Evolutionary conservation across 2,888 invertebrate genomes (phyloP), one percentile per base, ranked within the genome.

Genomic region (Smittia sp.): DNA sequence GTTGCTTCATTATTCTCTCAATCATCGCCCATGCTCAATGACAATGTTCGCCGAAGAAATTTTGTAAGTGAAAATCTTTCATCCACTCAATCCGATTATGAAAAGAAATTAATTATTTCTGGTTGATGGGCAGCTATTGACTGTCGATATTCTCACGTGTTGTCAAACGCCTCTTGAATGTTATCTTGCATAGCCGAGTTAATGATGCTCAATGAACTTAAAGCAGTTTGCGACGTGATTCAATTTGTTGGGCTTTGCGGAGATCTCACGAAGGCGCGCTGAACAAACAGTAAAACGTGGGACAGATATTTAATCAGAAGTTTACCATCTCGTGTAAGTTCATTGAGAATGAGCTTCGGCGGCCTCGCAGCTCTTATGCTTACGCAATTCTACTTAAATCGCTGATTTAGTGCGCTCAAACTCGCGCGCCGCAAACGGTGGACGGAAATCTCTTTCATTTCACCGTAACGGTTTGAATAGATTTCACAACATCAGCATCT

Each of bases 401-500:
- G 3, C 22, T 22, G 58, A 58, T 58, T 58, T 22, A 18, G 9
- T 46, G 3, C 46, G n/a, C 22, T 58, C 58, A 58, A 58, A 58
- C 18, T 20, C 18, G 38, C 58, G 58, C 58, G 22, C 46, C 58
- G 58, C 58, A 58, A 18, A 58, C 58, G n/a, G 20, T 58, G 58
- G 58, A 58, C 58, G 58, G 58, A 58, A 58, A 58, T 58, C 58
- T n/a, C n/a, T 58, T n/a, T 18, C 18, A 22, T 58, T 58, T 58
- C 22, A 58, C 58, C 22, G 58, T 58, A 58, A 58, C 22, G n/a
- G 3, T 58, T 58, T 58, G 58, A 58, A 58, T 58, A 58, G 58
- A 46, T 58, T 58, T 58, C 58, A 58, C 58, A 58, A 58, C 58
- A 58, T 58, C 58, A 58, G 9, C 58, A 58, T 58, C 58, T 58